Percentiles rank a stretch among this genome's conserved stretches.
phyloP scores from a whole-genome alignment of 2,888 invertebrate genomes.

The Bombyx huttoni region DNA sequence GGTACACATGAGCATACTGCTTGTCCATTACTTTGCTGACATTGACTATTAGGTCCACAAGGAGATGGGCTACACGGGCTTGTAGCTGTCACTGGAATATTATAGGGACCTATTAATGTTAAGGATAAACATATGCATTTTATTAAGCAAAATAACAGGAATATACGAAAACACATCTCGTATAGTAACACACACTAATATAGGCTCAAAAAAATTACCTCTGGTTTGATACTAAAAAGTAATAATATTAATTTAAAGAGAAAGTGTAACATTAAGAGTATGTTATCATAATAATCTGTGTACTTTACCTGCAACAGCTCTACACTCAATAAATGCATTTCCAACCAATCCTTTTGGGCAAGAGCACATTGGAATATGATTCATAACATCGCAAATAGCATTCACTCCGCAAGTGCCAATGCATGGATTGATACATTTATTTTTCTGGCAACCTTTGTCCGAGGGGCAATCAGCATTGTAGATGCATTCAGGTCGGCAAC shows the following conservation, averaged over 20 bases:
- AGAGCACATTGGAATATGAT: constrained; percentile 80
- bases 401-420: constrained; percentile 79
- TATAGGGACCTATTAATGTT: neutral
- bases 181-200: no score
- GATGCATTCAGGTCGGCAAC: constrained; percentile 80
- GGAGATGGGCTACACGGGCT: constrained; percentile 84
- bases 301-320: constrained; percentile 56
- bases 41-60: constrained; percentile 84
- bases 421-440: constrained; percentile 82
- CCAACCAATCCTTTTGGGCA: constrained; percentile 78
- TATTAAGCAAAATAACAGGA: no score
- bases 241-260: no score
- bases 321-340: constrained; percentile 77
- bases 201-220: no score
- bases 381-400: constrained; percentile 79
- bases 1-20: constrained; percentile 82
- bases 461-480: constrained; percentile 77
- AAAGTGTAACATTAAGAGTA: no score
- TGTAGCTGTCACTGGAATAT: constrained; percentile 30
- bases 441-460: constrained; percentile 76
- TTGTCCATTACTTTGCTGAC: constrained; percentile 77
- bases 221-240: no score
- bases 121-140: neutral
- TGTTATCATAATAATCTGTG: neutral
- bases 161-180: no score